Conservation (phyloP, 2,888 invertebrate species). For the Galeopsomyia nigrocyanea region DNA sequence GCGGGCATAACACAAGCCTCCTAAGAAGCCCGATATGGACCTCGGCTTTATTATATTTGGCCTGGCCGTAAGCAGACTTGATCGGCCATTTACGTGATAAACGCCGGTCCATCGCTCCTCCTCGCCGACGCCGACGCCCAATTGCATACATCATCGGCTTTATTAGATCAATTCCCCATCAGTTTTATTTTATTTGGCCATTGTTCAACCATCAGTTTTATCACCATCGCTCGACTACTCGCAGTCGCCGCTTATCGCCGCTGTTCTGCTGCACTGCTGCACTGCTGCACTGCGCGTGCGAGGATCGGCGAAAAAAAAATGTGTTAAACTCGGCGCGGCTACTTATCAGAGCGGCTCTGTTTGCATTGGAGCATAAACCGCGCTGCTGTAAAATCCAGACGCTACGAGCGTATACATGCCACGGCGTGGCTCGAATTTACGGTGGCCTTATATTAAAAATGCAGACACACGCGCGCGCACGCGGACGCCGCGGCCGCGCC, state of each 20-base stretch:
- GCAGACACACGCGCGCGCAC: slow-evolving; percentile 52
- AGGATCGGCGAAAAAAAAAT: slow-evolving; percentile 57
- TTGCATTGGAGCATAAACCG: slow-evolving; percentile 64
- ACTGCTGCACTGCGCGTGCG: slow-evolving; percentile 43
- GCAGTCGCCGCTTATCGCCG: slow-evolving; percentile 64
- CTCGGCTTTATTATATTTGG: slow-evolving; percentile 68
- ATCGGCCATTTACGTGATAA: slow-evolving; percentile 65
- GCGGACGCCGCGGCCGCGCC: neutral
- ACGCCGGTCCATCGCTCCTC: slow-evolving; percentile 56
- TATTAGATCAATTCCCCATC: slow-evolving; percentile 2
- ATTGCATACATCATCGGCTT: neutral
- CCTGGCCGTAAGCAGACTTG: slow-evolving; percentile 65
- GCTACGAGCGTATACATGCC: slow-evolving; percentile 54
- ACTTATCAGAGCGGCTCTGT: slow-evolving; percentile 66
- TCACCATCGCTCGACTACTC: slow-evolving; percentile 50
- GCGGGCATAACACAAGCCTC: slow-evolving; percentile 44
- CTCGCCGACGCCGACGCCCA: slow-evolving; percentile 22
- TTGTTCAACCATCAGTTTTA: slow-evolving; percentile 20
- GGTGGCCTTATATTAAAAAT: slow-evolving; percentile 62
- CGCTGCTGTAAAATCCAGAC: slow-evolving; percentile 66
- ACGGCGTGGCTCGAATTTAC: slow-evolving; percentile 63
- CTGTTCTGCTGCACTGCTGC: slow-evolving; percentile 57
- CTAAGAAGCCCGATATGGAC: slow-evolving; percentile 66
- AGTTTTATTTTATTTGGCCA: neutral
- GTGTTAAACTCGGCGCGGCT: slow-evolving; percentile 63